Base-by-base conservation (phyloP, 2,888 invertebrate species). In the Arge pagana region DNA sequence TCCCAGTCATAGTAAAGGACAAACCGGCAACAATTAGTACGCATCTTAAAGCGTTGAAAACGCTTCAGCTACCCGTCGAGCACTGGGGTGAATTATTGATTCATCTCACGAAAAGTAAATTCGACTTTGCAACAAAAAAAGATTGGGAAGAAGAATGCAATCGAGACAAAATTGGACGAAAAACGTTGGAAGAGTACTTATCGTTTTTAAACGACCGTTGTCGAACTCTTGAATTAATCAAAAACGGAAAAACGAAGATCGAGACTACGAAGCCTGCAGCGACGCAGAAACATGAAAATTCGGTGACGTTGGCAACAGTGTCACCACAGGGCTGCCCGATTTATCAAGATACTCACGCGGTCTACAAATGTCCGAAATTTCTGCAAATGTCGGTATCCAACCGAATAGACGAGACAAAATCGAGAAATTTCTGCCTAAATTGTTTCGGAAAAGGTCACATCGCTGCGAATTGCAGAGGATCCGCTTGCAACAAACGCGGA, bases 1-100 rank as follows among this genome's bases (percentile, higher is more conserved):
- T 61, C 19, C 42, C 48, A 23, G 10, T 35, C 13, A 40, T 55
- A 11, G 37, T 45, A 30, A 55, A 53, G 13, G 53, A 55, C 8
- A 48, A 55, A 15, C 28, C 49, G 26, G 33, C 48, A 15, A 40
- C 52, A 24, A 33, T 59, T 7, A 45, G 60, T 43, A 52, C 54
- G 3, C 58, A 61, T 23, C 35, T 54, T 19, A 53, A 50, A 10
- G 53, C 63, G 5, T 54, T 64, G 19, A 50, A 60, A 43, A 35
- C 57, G n/a, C 48, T 67, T 13, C 57, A 54, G 5, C 56, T 61
- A 45, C 60, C 64, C 3, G 56, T 61, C 5, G 58, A 64, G 3
- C 24, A 48, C 7, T 64, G 66, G 64, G 63, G 65, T 42, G 56
- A 58, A 3, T 30, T 64, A 16, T 28, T 64, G 16, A 55, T 64